A percentile compares a stretch with the other conserved stretches of the same genome.
These are phyloP conservation scores for Umimayanthus chanpuru DNA, from an alignment of 92 coral and sea anemone genomes.

Conservation along the genomic window DNA sequence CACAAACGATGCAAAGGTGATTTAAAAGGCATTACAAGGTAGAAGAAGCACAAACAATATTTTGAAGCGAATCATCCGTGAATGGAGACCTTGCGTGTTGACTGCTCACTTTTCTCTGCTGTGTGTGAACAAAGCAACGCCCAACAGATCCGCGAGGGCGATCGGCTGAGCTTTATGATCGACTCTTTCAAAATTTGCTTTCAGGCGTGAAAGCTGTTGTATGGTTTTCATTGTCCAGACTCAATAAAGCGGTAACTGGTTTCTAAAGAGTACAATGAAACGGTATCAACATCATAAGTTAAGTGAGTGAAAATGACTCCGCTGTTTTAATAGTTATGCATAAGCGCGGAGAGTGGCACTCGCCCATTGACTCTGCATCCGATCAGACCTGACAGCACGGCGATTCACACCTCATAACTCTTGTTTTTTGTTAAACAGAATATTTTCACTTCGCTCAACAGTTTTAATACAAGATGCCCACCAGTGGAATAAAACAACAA, in stretches of 20 bases:
- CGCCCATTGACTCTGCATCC: not conserved
- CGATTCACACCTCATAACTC: not conserved
- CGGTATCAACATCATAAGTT: not conserved
- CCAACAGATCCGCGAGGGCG: not conserved
- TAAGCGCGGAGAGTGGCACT: not conserved
- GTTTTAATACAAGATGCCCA: constrained; percentile 18
- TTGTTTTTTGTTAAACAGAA: not conserved
- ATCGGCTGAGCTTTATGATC: not conserved
- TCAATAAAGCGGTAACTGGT: constrained; percentile 6
- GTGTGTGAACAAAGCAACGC: not conserved
- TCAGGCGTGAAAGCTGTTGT: not conserved
- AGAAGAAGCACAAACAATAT: not conserved
- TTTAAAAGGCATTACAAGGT: not conserved
- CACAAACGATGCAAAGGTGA: not conserved
- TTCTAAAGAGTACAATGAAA: not conserved
- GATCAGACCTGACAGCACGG: not conserved
- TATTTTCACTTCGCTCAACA: not conserved
- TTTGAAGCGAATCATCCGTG: not conserved
- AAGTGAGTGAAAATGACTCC: constrained; percentile 1
- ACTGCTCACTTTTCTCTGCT: not conserved
- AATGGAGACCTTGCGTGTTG: constrained; percentile 6
- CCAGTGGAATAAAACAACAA: not conserved
- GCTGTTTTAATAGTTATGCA: constrained; percentile 27
- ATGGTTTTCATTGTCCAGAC: not conserved
- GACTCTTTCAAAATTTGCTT: not conserved